Percentiles rank a stretch among this genome's conserved stretches.
phyloP scores from a whole-genome alignment of 1,140 invertebrate genomes.

The Leptopilina clavipes region DNA sequence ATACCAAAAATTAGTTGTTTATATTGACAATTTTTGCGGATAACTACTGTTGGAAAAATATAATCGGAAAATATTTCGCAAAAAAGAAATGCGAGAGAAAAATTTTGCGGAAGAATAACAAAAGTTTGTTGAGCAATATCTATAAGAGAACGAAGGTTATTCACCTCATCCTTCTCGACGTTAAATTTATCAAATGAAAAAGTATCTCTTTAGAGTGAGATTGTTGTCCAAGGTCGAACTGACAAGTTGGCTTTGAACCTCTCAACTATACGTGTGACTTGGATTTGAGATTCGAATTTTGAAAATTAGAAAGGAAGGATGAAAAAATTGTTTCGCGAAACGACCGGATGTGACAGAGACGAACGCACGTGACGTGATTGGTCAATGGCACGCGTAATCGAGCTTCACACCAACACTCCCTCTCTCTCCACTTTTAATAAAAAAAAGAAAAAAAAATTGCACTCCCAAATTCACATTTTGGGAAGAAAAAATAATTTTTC shows the following conservation, averaged over 20 bases:
- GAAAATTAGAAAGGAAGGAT: conserved; percentile 41
- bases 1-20: too few relatives aligned
- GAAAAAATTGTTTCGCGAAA: conserved; percentile 47
- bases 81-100: neutral
- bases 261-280: neutral
- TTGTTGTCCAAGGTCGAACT: conserved; percentile 25
- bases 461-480: too few relatives aligned
- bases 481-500: too few relatives aligned
- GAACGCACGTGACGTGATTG: conserved; percentile 58
- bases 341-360: conserved; percentile 60
- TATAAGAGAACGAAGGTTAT: neutral
- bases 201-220: conserved; percentile 25
- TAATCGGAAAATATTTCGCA: too few relatives aligned
- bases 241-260: conserved; percentile 10
- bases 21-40: too few relatives aligned
- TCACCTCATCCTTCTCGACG: neutral
- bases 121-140: neutral
- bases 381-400: conserved; percentile 67
- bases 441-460: too few relatives aligned
- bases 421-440: too few relatives aligned
- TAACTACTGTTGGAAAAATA: too few relatives aligned
- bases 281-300: conserved; percentile 38
- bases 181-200: conserved; percentile 35
- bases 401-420: conserved; percentile 52
- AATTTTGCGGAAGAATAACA: conserved; percentile 29